phyloP scores from a whole-genome alignment of 2,113 vertebrate species.

The Myrmophylax atrothorax region DNA sequence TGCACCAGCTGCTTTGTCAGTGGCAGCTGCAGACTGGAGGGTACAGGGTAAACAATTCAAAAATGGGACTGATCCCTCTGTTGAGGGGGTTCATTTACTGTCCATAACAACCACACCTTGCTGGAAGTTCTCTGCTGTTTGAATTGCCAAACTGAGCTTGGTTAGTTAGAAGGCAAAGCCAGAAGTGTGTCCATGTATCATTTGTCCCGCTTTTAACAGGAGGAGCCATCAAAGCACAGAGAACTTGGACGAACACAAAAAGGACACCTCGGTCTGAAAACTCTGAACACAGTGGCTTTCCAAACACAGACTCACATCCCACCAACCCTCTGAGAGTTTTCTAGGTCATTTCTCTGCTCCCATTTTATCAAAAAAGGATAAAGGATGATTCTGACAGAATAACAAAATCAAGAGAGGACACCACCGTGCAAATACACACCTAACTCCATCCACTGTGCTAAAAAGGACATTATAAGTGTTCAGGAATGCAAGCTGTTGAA shows the following conservation, averaged over 20 bases:
- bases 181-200: background rate
- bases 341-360: background rate
- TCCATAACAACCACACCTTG: background rate
- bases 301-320: background rate
- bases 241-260: background rate
- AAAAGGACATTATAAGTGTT: background rate
- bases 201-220: slow-evolving; percentile 34
- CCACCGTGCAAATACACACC: background rate
- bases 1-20: background rate
- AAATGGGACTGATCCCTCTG: background rate
- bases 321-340: background rate
- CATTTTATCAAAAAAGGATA: background rate
- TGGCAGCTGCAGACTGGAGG: background rate
- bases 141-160: background rate
- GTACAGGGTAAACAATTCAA: background rate
- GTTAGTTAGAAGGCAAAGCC: background rate
- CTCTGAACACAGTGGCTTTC: background rate
- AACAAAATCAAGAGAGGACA: background rate
- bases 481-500: background rate
- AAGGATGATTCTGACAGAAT: background rate
- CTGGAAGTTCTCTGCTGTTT: background rate
- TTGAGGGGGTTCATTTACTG: background rate
- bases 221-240: slow-evolving; percentile 30
- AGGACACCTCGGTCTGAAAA: background rate
- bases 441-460: background rate